A percentile compares a stretch with the other conserved stretches of the same genome.
phyloP scores from a whole-genome alignment of 2,888 invertebrate species.

The Bombylius major region DNA sequence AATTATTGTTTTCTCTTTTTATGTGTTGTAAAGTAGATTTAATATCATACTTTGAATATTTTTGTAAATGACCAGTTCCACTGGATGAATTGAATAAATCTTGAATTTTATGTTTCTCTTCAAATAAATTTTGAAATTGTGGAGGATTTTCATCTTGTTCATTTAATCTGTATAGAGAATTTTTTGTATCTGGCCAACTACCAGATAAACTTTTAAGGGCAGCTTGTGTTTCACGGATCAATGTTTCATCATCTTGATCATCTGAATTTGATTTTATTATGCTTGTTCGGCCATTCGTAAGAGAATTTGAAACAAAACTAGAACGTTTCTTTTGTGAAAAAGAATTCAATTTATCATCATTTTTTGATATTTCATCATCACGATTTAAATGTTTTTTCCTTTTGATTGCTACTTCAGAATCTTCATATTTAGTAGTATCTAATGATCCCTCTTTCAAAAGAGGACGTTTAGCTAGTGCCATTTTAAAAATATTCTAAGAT shows the following conservation, averaged over 20 bases:
- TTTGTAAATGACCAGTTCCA: constrained; percentile 14
- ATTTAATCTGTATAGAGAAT: constrained; percentile 48
- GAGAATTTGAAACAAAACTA: constrained; percentile 13
- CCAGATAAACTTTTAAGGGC: constrained; percentile 78
- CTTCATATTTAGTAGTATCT: constrained; percentile 26
- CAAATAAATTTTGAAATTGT: constrained; percentile 72
- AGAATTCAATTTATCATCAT: constrained; percentile 20
- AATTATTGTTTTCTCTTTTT: constrained; percentile 45
- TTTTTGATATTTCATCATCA: constrained; percentile 27
- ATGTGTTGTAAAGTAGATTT: constrained; percentile 18
- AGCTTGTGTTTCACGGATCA: constrained; percentile 78
- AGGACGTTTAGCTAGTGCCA: constrained; percentile 36
- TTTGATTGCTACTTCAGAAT: constrained; percentile 31
- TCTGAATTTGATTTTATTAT: constrained; percentile 22
- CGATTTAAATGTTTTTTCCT: constrained; percentile 34
- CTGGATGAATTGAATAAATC: constrained; percentile 8
- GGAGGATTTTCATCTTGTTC: constrained; percentile 66
- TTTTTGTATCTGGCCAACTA: constrained; percentile 63
- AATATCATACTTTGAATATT: constrained; percentile 26
- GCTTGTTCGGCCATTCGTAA: constrained; percentile 13
- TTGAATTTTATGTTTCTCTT: constrained; percentile 54
- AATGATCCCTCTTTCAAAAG: constrained; percentile 28
- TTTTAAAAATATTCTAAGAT: constrained; percentile 12
- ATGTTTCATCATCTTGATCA: constrained; percentile 63
- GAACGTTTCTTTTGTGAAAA: constrained; percentile 34